Evolutionary conservation across 2,888 invertebrate species (phyloP), one percentile per base, ranked within the genome.

Genomic region (Lasioglossum pauxillum): DNA sequence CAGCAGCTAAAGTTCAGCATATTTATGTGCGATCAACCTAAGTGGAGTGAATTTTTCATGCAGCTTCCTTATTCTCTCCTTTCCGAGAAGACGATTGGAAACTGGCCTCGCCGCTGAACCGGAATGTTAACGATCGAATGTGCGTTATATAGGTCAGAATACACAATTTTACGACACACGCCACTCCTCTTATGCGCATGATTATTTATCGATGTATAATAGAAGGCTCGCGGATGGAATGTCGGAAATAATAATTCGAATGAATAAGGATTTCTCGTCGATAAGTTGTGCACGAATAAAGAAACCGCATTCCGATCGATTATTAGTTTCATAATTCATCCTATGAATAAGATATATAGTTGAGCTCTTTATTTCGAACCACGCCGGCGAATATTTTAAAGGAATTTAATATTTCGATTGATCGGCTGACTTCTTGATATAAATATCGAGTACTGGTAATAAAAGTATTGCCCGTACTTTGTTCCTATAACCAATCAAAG

Each of bases 341-440:
- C 72, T 69, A 78, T 73, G 78, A 88, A 80, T 80, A 85, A 71
- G 27, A 83, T 76, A 83, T 78, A 84, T 72, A 80, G 60, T 73
- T 57, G 19, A 75, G n/a, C 64, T 74, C 44, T 82, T 82, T 79
- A 72, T 77, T 49, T 75, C 80, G 67, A 73, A 72, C 79, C 10
- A 38, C 64, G 27, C 78, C 44, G 73, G 57, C 57, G 79, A 83
- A 76, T 88, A 83, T 82, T 84, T 83, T 77, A 88, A 86, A 78
- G 88, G 75, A 80, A 83, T 85, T 86, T 86, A 90, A 90, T 83
- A 88, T 88, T 86, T 83, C 88, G 82, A 90, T 90, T 85, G 88
- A 83, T 75, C 78, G 74, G 31, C 74, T 64, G 80, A 49, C 71
- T 71, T 72, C 78, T 46, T 57, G 83, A 81, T 81, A 49, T 78